Base-by-base conservation (phyloP, 2,113 vertebrate species). In the Capricornis sumatraensis region DNA sequence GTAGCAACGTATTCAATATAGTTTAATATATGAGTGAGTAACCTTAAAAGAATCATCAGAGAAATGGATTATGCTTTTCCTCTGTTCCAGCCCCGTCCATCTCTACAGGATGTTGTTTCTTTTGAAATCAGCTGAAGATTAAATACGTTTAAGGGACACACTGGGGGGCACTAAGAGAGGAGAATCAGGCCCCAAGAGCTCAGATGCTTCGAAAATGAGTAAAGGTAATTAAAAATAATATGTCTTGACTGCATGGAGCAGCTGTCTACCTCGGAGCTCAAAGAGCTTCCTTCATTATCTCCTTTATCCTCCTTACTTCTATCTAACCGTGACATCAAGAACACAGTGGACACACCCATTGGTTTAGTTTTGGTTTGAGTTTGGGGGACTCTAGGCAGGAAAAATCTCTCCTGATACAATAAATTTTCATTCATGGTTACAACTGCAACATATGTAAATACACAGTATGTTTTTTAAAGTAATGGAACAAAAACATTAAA, bases 31-130 rank as follows among this genome's bases (percentile, higher is more conserved):
- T 47, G 76, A 91, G 36, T 84, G 85, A 96, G 93, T 91, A 85
- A 91, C 78, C n/a, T 91, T 87, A 96, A 96, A 98, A 96, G 71
- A 96, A 87, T 60, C 40, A 89, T 89, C 88, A 97, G 58, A 84
- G 36, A 85, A 94, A 86, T 36, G 2, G 45, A 95, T 71, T 93
- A 74, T 81, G 57, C 71, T 40, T 86, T 96, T 82, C 7, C 60
- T 95, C 96, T 97, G 74, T 93, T 95, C 16, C 50, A 74, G 82
- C 19, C 53, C 28, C 85, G 92, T 87, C 79, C 81, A 85, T 88
- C 79, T 94, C 64, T 81, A 81, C 83, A 95, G 89, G 52, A 91
- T 50, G 40, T 47, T 67, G 8, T 71, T 95, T 96, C 64, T 78
- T 96, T 96, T 95, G 60, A 97, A 97, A 95, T 95, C 40, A 79